A percentile compares a stretch with the other conserved stretches of the same genome.
Evolutionary conservation across 2,113 vertebrate genomes (phyloP).

Genomic region (Aramus guarauna): DNA sequence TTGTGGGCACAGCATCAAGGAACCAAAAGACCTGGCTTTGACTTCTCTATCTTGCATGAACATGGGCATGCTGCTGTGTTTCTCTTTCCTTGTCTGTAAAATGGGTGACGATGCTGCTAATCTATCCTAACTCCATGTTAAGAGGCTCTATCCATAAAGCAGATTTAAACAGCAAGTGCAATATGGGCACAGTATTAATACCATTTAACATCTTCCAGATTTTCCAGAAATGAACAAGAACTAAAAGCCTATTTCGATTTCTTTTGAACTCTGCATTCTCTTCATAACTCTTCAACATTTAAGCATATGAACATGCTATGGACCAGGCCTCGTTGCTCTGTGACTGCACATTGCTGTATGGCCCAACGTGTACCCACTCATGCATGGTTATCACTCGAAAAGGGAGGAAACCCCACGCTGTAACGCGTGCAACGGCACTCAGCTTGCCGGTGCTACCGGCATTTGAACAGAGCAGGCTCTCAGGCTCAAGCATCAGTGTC

Average conservation of each 20-base stretch:
- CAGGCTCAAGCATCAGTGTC: background rate
- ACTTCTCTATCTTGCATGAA: background rate
- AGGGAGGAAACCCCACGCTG: background rate
- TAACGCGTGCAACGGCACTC: background rate
- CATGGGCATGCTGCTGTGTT: background rate
- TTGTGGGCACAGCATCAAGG: background rate
- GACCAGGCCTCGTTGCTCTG: background rate
- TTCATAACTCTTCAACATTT: background rate
- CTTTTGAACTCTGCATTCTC: background rate
- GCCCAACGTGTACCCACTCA: background rate
- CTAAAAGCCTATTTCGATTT: background rate
- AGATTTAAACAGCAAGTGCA: background rate
- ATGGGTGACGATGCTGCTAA: conserved; percentile 3
- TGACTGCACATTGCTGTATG: background rate
- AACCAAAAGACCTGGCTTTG: background rate
- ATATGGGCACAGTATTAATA: background rate
- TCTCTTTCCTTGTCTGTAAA: background rate
- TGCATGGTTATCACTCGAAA: background rate
- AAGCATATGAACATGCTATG: background rate
- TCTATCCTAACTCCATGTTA: background rate
- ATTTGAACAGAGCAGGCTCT: background rate
- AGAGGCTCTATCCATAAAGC: conserved; percentile 33
- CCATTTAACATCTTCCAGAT: background rate
- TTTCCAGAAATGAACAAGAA: background rate
- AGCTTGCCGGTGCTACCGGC: background rate